phyloP scores from a whole-genome alignment of 2,888 invertebrate species.

The Sinohyriopsis cumingii region DNA sequence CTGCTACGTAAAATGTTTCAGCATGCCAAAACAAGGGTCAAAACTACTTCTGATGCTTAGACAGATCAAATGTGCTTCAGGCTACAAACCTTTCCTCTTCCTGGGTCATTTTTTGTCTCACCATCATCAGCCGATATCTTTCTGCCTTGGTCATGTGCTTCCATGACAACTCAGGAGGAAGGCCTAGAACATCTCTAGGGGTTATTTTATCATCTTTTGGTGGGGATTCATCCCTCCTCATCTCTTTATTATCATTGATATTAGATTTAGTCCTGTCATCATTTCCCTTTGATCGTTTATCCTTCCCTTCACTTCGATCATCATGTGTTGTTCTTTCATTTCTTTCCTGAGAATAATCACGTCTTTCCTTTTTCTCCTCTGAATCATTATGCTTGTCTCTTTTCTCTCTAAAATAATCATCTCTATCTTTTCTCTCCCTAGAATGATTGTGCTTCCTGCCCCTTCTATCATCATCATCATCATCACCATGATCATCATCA shows the following conservation, averaged over 20 bases:
- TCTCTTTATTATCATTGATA: slow-evolving; percentile 5
- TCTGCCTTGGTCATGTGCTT: slow-evolving; percentile 56
- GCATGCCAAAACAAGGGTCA: too few relatives aligned
- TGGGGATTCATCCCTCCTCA: neutral
- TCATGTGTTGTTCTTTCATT: slow-evolving; percentile 12
- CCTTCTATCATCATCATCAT: slow-evolving; percentile 22
- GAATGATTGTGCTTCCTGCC: slow-evolving; percentile 9
- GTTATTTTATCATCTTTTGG: slow-evolving; percentile 22
- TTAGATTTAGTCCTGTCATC: slow-evolving; percentile 1
- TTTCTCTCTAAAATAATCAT: slow-evolving; percentile 3
- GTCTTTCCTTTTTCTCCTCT: slow-evolving; percentile 5
- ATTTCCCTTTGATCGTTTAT: neutral
- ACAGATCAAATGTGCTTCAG: too few relatives aligned
- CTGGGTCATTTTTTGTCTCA: slow-evolving; percentile 34
- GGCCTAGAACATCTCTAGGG: slow-evolving; percentile 39
- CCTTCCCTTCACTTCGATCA: slow-evolving; percentile 3
- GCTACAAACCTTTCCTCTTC: slow-evolving; percentile 42
- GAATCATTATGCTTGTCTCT: slow-evolving; percentile 17
- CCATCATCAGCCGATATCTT: slow-evolving; percentile 37
- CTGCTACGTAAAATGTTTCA: too few relatives aligned
- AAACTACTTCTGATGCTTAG: too few relatives aligned
- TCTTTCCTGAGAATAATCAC: slow-evolving; percentile 1
- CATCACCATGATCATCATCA: slow-evolving; percentile 19
- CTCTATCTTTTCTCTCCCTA: slow-evolving; percentile 3
- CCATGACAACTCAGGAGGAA: slow-evolving; percentile 48